Evolutionary conservation across 2,113 vertebrate species (phyloP).

Genomic region (Eurystomus gularis): DNA sequence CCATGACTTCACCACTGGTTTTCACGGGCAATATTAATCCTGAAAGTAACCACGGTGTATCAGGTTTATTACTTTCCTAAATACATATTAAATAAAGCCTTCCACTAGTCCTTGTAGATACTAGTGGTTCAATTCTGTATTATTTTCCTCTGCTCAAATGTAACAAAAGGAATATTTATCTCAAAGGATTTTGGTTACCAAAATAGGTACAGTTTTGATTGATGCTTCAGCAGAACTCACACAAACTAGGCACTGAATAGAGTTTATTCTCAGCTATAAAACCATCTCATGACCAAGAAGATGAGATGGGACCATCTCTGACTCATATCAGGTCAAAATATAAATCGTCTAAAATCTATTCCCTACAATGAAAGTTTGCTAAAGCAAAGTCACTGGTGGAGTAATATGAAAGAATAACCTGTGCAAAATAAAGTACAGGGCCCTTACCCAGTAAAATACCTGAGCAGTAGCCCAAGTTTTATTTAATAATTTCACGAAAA

Average conservation of each 20-base stretch:
- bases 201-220: background rate
- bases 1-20: constrained; percentile 5
- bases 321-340: background rate
- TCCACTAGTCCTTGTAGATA: background rate
- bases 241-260: background rate
- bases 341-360: background rate
- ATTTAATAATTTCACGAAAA: background rate
- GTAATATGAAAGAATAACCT: background rate
- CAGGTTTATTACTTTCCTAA: background rate
- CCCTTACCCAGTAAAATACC: background rate
- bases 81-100: background rate
- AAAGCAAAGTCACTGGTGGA: background rate
- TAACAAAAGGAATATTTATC: background rate
- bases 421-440: background rate
- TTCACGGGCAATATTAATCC: background rate
- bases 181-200: background rate
- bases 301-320: background rate
- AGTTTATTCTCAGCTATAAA: background rate
- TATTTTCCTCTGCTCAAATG: background rate
- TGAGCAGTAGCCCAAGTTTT: background rate
- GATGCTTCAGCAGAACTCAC: background rate
- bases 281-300: background rate
- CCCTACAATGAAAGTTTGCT: background rate
- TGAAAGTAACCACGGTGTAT: background rate
- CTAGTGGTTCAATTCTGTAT: background rate